These are phyloP conservation scores for Geotrupes spiniger DNA, from an alignment of 2,888 invertebrate species.

Conservation along the genomic window DNA sequence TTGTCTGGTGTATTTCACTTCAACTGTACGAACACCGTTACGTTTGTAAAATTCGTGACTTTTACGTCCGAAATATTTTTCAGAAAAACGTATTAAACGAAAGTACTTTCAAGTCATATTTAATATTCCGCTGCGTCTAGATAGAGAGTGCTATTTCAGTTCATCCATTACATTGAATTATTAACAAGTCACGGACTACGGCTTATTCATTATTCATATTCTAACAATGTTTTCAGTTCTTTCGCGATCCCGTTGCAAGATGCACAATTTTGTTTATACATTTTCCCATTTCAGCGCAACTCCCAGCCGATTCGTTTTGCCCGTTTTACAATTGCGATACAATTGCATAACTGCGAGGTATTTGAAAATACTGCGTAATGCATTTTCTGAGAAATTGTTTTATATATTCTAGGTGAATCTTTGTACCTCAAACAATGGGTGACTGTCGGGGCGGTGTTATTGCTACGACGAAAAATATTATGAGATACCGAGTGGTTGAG, in stretches of 20 bases:
- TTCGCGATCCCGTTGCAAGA: neutral
- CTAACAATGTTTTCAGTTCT: conserved; percentile 7
- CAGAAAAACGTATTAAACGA: conserved; percentile 6
- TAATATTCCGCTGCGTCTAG: conserved; percentile 22
- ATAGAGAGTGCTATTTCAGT: conserved; percentile 23
- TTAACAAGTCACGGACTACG: conserved; percentile 23
- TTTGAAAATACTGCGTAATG: too few relatives aligned
- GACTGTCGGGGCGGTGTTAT: too few relatives aligned
- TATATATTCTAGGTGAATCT: too few relatives aligned
- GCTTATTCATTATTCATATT: conserved; percentile 26
- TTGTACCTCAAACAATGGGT: too few relatives aligned
- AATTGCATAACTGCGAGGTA: too few relatives aligned
- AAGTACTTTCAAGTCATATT: conserved; percentile 21
- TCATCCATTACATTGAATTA: conserved; percentile 28
- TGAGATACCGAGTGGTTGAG: too few relatives aligned
- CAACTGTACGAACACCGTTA: too few relatives aligned
- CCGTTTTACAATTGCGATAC: conserved; percentile 7
- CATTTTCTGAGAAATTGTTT: too few relatives aligned
- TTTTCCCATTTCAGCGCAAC: conserved; percentile 3
- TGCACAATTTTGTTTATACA: conserved; percentile 6
- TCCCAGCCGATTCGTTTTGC: conserved; percentile 2
- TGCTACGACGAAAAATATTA: too few relatives aligned
- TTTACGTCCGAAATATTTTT: too few relatives aligned
- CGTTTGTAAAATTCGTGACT: too few relatives aligned
- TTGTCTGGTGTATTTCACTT: too few relatives aligned